phyloP scores from a whole-genome alignment of 2,888 invertebrate genomes.

The Doris montereyensis region DNA sequence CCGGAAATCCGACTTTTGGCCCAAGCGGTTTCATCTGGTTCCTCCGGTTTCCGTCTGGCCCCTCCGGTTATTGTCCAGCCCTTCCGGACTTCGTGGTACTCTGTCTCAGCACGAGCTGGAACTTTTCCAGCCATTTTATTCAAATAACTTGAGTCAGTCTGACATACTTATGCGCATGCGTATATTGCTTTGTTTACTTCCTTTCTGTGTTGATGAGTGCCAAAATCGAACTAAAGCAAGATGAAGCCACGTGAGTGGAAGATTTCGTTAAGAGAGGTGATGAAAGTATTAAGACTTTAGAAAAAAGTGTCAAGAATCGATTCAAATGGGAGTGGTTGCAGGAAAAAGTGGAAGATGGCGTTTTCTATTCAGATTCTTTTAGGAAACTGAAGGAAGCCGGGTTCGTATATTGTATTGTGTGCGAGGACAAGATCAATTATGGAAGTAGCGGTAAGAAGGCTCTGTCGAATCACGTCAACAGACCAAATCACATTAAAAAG shows the following conservation, averaged over 20 bases:
- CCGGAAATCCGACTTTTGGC: too few species aligned
- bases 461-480: not conserved
- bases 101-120: too few species aligned
- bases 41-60: too few species aligned
- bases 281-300: not conserved
- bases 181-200: too few species aligned
- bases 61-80: too few species aligned
- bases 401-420: not conserved
- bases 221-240: not conserved
- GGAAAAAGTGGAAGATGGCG: not conserved
- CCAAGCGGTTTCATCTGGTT: too few species aligned
- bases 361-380: not conserved
- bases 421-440: not conserved
- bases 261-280: not conserved
- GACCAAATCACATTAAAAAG: not conserved
- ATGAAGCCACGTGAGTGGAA: not conserved
- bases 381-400: not conserved
- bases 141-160: too few species aligned
- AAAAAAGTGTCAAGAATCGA: not conserved
- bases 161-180: too few species aligned
- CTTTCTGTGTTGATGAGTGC: not conserved
- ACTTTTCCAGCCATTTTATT: too few species aligned
- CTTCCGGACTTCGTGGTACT: too few species aligned
- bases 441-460: not conserved
- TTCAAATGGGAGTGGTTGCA: not conserved